Evolutionary conservation across 2,113 vertebrate genomes (phyloP), one percentile per base, ranked within the genome.

Genomic region (Ifrita kowaldi): DNA sequence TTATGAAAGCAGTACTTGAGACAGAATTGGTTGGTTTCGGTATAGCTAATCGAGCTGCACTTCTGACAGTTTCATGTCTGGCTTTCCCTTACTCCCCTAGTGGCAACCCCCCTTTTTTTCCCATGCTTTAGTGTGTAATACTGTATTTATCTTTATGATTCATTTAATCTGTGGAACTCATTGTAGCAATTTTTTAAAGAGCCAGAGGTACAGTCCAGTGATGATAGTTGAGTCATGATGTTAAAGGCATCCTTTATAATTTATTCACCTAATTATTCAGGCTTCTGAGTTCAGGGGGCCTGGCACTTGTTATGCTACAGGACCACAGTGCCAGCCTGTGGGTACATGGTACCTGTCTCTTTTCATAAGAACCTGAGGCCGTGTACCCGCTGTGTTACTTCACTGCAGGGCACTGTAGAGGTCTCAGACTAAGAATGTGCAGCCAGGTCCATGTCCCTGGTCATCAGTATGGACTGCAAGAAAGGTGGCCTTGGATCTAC

Each of bases 311-410:
- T 70, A 12, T 2, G 20, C 47, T 59, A 0, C 10, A 4, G 32
- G n/a, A 47, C 17, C 41, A 26, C 0, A 2, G n/a, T 39, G 28
- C 49, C 76, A 73, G 27, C 71, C 26, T 42, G 9, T 37, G 16
- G 18, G 30, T 47, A 16, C 4, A 0, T 56, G n/a, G 4, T 41
- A 5, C 1, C 73, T 78, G 55, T 15, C 24, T 47, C 44, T 42
- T 55, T 47, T 27, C 0, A 0, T n/a, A 12, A 82, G 52, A 27
- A 33, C 18, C 14, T 7, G 42, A 62, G 64, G 30, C 24, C 1
- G 1, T 17, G 0, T 27, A 28, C 13, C 10, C 4, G 1, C 42
- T 28, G 27, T 10, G 27, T 60, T 60, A 24, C 15, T 8, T 75
- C 65, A 35, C 52, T 41, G 56, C 47, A 14, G 53, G 39, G 60